phyloP scores from a whole-genome alignment of 2,888 invertebrate species.

The Agrochola macilenta region DNA sequence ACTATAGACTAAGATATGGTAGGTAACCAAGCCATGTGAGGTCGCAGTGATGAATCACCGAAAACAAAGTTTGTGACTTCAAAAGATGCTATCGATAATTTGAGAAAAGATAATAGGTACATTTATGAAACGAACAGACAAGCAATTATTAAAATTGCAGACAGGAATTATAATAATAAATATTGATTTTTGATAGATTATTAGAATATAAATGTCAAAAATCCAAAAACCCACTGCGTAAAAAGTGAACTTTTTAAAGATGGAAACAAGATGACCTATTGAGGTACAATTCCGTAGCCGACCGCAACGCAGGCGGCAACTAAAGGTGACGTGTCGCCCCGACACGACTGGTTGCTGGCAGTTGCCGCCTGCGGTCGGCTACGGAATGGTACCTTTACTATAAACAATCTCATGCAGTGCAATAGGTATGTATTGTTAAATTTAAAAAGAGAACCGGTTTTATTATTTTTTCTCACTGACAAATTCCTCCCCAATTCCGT shows the following conservation, averaged over 20 bases:
- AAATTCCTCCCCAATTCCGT: too few relatives aligned
- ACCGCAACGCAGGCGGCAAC: too few relatives aligned
- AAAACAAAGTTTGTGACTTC: background rate
- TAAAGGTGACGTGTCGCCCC: too few relatives aligned
- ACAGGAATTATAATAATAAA: background rate
- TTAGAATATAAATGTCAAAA: background rate
- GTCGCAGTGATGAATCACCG: slow-evolving; percentile 31
- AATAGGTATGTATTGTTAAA: too few relatives aligned
- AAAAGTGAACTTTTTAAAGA: too few relatives aligned
- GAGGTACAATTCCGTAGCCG: too few relatives aligned
- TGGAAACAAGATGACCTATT: too few relatives aligned
- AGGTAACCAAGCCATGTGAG: background rate
- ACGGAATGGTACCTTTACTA: too few relatives aligned
- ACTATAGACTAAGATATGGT: slow-evolving; percentile 10
- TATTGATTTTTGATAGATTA: background rate
- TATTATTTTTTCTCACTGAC: background rate
- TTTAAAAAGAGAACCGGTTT: background rate
- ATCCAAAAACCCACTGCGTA: too few relatives aligned
- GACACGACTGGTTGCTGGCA: too few relatives aligned
- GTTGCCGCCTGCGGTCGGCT: too few relatives aligned
- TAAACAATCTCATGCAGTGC: too few relatives aligned
- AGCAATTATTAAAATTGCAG: background rate
- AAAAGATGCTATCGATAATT: slow-evolving; percentile 3
- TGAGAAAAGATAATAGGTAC: background rate
- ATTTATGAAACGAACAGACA: background rate